phyloP scores from a whole-genome alignment of 64 coral and sea anemone species.

The Stylophora pistillata region DNA sequence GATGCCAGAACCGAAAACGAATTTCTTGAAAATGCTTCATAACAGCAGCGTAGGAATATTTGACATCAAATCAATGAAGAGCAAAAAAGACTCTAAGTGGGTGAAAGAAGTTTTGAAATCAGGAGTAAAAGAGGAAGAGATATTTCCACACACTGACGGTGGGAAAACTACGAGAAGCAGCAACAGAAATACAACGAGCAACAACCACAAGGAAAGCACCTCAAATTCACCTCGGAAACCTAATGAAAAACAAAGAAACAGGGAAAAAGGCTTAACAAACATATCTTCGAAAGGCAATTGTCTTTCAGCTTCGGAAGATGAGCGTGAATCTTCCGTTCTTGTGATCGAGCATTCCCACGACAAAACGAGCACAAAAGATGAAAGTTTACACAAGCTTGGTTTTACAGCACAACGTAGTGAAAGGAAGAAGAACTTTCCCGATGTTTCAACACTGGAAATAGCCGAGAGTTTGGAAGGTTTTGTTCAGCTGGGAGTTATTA shows the following conservation, averaged over 20 bases:
- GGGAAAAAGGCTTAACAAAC: neutral
- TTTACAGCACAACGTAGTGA: constrained; percentile 48
- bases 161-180: neutral
- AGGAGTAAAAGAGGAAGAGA: constrained; percentile 58
- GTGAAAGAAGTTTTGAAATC: constrained; percentile 51
- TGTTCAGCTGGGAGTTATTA: constrained; percentile 51
- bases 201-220: neutral
- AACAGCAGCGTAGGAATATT: constrained; percentile 76
- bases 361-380: constrained; percentile 5
- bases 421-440: constrained; percentile 34
- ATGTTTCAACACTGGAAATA: constrained; percentile 58
- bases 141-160: constrained; percentile 47
- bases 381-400: constrained; percentile 58
- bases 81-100: constrained; percentile 68
- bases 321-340: constrained; percentile 31
- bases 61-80: constrained; percentile 45
- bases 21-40: constrained; percentile 85
- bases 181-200: neutral
- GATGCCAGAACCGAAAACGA: constrained; percentile 12
- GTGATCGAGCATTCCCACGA: constrained; percentile 63
- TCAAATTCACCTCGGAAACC: neutral
- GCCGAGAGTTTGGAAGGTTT: constrained; percentile 50
- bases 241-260: constrained; percentile 4
- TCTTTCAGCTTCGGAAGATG: constrained; percentile 6
- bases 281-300: neutral